phyloP scores from a whole-genome alignment of 2,113 vertebrate species.

The Dolichotis patagonum region DNA sequence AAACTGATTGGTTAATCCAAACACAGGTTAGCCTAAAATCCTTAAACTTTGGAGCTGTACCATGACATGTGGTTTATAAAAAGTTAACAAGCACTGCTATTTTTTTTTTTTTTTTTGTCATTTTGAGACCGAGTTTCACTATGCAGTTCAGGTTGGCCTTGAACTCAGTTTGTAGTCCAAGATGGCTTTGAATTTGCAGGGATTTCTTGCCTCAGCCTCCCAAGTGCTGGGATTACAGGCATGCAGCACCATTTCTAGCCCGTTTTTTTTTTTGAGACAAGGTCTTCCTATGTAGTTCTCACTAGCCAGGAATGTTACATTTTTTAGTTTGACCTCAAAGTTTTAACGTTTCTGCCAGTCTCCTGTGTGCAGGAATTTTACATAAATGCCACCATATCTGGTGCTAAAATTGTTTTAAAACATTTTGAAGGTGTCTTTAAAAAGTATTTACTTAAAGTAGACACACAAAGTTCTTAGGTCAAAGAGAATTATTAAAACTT shows the following conservation, averaged over 20 bases:
- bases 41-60: neutral
- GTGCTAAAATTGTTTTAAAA: neutral
- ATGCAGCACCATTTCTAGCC: too few species aligned
- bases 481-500: slow-evolving; percentile 25
- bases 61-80: neutral
- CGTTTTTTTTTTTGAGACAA: neutral
- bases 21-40: slow-evolving; percentile 19
- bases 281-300: neutral
- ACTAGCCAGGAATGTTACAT: neutral
- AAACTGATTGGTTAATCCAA: neutral
- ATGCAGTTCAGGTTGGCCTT: neutral
- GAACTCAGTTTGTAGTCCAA: neutral
- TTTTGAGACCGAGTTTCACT: neutral
- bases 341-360: neutral
- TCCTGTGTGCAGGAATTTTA: neutral
- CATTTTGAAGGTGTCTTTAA: neutral
- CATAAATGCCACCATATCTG: neutral
- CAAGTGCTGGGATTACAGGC: too few species aligned
- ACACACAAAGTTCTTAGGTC: slow-evolving; percentile 45
- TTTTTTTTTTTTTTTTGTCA: neutral
- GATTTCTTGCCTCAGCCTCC: too few species aligned
- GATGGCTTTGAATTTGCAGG: too few species aligned
- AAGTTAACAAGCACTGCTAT: slow-evolving; percentile 18
- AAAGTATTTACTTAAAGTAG: slow-evolving; percentile 27
- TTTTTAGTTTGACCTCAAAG: neutral